Conservation (phyloP, 2,797 vertebrate species). For the Sandelia bainsii region DNA sequence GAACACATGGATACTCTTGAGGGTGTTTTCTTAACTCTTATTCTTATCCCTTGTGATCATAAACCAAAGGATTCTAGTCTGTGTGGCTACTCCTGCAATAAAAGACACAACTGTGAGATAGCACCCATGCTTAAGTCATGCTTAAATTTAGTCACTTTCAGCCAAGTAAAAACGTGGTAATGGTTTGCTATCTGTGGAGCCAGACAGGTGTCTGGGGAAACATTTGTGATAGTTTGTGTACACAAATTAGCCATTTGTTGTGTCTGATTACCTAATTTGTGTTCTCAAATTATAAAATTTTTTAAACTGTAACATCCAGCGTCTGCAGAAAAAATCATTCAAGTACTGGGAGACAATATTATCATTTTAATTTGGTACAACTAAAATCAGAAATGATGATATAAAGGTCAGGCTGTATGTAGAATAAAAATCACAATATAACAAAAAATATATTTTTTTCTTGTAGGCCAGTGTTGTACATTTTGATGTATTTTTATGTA, state of each 20-base stretch:
- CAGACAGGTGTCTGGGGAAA: neutral
- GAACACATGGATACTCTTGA: slow-evolving; percentile 52
- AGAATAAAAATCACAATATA: slow-evolving; percentile 47
- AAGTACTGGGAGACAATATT: slow-evolving; percentile 6
- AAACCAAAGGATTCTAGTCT: slow-evolving; percentile 43
- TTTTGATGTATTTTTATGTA: too few relatives aligned
- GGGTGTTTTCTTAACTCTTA: slow-evolving; percentile 46
- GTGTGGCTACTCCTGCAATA: slow-evolving; percentile 26
- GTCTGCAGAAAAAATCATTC: neutral
- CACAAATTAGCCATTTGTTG: slow-evolving; percentile 19
- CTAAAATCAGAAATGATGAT: slow-evolving; percentile 45
- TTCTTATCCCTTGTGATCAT: slow-evolving; percentile 77
- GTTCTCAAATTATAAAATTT: neutral
- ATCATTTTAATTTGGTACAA: slow-evolving; percentile 58
- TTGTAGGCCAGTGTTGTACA: neutral
- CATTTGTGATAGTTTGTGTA: neutral
- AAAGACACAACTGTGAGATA: slow-evolving; percentile 33
- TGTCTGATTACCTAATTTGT: neutral
- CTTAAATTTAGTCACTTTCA: slow-evolving; percentile 3
- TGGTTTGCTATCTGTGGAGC: slow-evolving; percentile 4
- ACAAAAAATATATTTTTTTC: too few relatives aligned
- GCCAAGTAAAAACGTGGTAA: neutral
- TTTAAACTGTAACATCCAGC: neutral
- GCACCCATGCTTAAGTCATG: slow-evolving; percentile 15
- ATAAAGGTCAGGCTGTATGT: slow-evolving; percentile 41